These are phyloP conservation scores for Setophaga kirtlandii DNA, from an alignment of 2,113 vertebrate species.

Conservation along the genomic window DNA sequence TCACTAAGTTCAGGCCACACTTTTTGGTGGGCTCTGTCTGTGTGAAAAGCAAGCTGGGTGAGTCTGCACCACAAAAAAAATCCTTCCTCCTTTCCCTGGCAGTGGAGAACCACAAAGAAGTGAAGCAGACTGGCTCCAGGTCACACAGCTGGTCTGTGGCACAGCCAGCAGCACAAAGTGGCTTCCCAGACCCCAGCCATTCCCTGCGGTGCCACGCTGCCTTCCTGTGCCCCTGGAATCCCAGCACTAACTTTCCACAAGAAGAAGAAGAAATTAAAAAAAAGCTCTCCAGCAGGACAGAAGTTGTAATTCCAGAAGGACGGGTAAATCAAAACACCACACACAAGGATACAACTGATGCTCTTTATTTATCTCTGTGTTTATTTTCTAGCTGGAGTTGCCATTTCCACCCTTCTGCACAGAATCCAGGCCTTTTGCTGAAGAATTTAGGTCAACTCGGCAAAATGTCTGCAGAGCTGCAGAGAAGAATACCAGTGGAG, in stretches of 20 bases:
- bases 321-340: slow-evolving; percentile 9
- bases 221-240: neutral
- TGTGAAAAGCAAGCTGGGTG: neutral
- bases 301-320: neutral
- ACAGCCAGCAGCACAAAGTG: neutral
- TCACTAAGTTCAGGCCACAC: neutral
- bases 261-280: neutral
- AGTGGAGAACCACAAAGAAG: neutral
- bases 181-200: neutral
- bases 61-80: neutral
- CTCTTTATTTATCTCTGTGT: slow-evolving; percentile 8
- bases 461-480: neutral
- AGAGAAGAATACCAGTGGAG: neutral
- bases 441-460: neutral
- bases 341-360: neutral
- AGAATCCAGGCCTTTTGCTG: neutral
- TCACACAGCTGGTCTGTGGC: neutral
- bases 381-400: neutral
- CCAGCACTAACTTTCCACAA: neutral
- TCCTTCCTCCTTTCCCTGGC: neutral
- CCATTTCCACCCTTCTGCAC: neutral
- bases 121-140: neutral
- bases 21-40: neutral
- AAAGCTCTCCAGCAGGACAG: neutral
- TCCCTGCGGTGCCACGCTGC: rapidly evolving